phyloP scores from a whole-genome alignment of 2,797 vertebrate species.

The Morus bassanus region DNA sequence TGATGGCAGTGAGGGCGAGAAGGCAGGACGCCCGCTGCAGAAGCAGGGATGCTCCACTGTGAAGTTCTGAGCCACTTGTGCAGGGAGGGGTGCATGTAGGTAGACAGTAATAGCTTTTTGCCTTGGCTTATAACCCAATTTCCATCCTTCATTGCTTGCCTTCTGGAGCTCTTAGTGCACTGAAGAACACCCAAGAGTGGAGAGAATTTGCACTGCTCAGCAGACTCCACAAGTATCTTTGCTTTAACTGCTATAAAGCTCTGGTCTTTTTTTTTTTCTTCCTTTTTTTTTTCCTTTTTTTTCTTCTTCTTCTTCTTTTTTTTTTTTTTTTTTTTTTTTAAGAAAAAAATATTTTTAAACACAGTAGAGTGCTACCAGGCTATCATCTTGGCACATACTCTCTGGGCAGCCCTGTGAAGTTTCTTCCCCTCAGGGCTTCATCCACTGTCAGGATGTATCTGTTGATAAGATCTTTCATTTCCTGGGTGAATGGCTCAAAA shows the following conservation, averaged over 20 bases:
- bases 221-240: neutral
- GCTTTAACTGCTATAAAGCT: neutral
- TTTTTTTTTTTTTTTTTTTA: neutral
- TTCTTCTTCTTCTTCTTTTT: neutral
- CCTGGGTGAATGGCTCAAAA: constrained; percentile 88
- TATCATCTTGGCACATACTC: constrained; percentile 93
- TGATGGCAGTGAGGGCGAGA: neutral
- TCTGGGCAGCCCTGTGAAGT: constrained; percentile 87
- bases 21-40: neutral
- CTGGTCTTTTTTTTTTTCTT: neutral
- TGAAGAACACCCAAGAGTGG: neutral
- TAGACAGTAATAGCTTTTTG: neutral
- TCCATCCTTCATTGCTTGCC: constrained; percentile 14
- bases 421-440: constrained; percentile 84
- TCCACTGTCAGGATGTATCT: constrained; percentile 87
- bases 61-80: neutral
- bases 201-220: constrained; percentile 18
- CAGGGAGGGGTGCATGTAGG: neutral
- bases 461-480: constrained; percentile 89
- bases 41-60: neutral
- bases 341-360: neutral
- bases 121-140: neutral
- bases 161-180: neutral
- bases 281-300: neutral
- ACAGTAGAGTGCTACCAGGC: neutral